Evolutionary conservation across 2,797 vertebrate genomes (phyloP), one percentile per base, ranked within the genome.

Genomic region (Notolabrus celidotus): DNA sequence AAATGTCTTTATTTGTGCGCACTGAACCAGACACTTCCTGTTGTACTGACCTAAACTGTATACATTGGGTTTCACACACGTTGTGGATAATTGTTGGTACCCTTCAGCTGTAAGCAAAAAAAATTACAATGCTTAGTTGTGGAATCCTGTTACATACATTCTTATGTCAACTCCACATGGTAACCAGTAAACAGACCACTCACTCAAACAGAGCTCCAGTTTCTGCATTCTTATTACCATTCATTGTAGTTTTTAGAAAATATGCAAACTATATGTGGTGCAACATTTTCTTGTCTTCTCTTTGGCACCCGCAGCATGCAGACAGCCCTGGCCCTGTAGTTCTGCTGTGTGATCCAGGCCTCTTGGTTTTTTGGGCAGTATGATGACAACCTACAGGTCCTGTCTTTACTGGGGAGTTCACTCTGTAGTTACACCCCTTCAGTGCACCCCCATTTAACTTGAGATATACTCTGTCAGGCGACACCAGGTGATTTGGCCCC

Each of bases 401-500:
- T 77, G 67, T 77, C 79, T 83, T 80, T 78, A 63, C 83, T 71
- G 82, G 71, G 74, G 58, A 70, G 67, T 73, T 67, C 66, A 81
- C 80, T 80, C 80, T 93, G 87, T 85, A 92, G 79, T 92, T 91
- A 84, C 71, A 79, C 47, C 65, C 58, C 56, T 58, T 43, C 45
- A 6, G 17, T 41, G 25, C 23, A n/a, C 34, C 57, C 72, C 34
- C 10, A 56, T 75, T 56, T 73, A n/a, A 69, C 71, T 80, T 81
- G 85, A 84, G 75, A 82, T 67, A 50, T 67, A 52, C 79, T 82
- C 86, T 56, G 72, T 81, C 80, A 74, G 86, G 72, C 79, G 70
- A 83, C 57, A 79, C 86, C 93, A 94, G 91, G 94, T 94, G 93
- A 89, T 86, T 89, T 75, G 80, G 51, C 60, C 86, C 64, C 70